Evolutionary conservation across 2,113 vertebrate genomes (phyloP).

Genomic region (Rhea americana): DNA sequence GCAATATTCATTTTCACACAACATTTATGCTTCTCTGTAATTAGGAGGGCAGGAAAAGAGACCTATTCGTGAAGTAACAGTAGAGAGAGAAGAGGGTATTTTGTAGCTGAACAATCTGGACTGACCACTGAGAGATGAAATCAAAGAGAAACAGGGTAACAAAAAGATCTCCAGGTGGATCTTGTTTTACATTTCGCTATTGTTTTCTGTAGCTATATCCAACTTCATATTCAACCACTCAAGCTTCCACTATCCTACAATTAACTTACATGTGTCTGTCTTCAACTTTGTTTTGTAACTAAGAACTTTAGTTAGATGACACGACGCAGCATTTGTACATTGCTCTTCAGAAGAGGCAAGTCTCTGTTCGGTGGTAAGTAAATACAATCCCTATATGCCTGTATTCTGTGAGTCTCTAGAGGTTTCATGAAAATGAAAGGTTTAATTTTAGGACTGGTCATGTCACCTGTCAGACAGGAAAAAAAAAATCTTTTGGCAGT

Average conservation of each 20-base stretch:
- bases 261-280: not conserved
- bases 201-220: not conserved
- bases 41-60: not conserved
- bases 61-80: not conserved
- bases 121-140: not conserved
- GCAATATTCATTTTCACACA: not conserved
- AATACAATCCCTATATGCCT: not conserved
- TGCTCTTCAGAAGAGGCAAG: not conserved
- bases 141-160: not conserved
- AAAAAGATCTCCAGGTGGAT: not conserved
- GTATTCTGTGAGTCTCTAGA: not conserved
- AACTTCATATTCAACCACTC: not conserved
- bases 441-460: slow-evolving; percentile 8
- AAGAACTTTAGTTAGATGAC: not conserved
- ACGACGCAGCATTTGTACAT: not conserved
- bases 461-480: not conserved
- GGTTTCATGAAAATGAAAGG: not conserved
- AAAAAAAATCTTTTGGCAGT: not conserved
- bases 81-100: not conserved
- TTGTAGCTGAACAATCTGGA: not conserved
- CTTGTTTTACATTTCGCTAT: not conserved
- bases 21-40: not conserved
- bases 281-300: not conserved
- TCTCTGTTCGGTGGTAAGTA: not conserved
- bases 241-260: not conserved